These are phyloP conservation scores for Ailuropoda melanoleuca DNA, from an alignment of 2,113 vertebrate genomes.

Conservation along the genomic window DNA sequence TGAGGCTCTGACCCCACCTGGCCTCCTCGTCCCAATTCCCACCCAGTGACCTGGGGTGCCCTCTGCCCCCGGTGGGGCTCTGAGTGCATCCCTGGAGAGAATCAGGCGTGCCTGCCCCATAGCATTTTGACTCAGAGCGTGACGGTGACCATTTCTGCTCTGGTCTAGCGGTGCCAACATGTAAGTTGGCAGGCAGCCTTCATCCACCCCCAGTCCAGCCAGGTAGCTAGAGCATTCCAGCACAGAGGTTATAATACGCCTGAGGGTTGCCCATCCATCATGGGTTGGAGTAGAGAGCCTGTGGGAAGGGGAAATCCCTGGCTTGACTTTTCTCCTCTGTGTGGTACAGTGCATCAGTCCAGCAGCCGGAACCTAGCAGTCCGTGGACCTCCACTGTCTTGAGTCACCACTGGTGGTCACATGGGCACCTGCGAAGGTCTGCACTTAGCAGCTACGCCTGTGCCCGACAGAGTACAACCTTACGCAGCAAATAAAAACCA, in stretches of 20 bases:
- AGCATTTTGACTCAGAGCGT: neutral
- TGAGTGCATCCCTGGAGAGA: neutral
- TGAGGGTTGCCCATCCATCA: neutral
- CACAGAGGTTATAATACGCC: neutral
- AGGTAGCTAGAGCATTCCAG: neutral
- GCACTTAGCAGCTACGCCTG: neutral
- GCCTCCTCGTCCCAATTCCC: neutral
- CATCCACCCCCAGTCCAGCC: neutral
- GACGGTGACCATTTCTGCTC: neutral
- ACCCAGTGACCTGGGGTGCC: fast-evolving
- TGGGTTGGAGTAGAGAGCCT: neutral
- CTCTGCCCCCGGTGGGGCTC: too few species aligned
- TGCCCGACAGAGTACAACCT: neutral
- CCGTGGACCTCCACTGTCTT: neutral
- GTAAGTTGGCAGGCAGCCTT: neutral
- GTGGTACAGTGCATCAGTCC: neutral
- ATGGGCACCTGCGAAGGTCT: neutral
- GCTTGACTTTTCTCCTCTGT: neutral
- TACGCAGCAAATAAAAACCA: neutral
- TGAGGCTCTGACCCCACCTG: neutral
- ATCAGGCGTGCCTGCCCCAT: neutral
- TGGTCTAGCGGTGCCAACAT: neutral
- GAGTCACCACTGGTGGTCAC: neutral
- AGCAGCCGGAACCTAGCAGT: neutral
- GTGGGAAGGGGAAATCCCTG: neutral